These are phyloP conservation scores for Morone saxatilis DNA, from an alignment of 2,113 vertebrate species.

Conservation along the genomic window DNA sequence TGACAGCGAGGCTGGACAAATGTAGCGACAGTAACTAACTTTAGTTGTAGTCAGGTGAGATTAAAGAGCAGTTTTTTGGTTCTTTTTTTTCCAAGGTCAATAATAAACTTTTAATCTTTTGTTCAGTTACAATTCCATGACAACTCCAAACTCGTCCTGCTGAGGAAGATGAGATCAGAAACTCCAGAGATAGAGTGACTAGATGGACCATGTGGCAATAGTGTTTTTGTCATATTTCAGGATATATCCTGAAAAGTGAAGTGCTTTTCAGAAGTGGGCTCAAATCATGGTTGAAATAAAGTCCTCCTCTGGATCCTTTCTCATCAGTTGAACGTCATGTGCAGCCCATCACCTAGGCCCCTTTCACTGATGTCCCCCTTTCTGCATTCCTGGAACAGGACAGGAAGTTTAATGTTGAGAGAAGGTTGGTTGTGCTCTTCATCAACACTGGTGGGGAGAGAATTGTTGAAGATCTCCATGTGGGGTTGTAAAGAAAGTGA, in stretches of 20 bases:
- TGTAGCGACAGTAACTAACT: too few relatives aligned
- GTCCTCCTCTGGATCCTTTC: slow-evolving; percentile 4
- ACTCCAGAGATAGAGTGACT: neutral
- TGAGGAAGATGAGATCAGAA: neutral
- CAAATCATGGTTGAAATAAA: slow-evolving; percentile 18
- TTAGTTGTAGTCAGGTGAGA: too few relatives aligned
- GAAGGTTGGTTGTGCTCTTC: slow-evolving; percentile 44
- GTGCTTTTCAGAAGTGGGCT: neutral
- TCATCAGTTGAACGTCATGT: slow-evolving; percentile 36
- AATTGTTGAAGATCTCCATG: slow-evolving; percentile 12
- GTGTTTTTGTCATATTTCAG: neutral
- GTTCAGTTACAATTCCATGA: neutral
- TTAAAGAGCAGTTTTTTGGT: neutral
- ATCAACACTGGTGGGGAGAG: slow-evolving; percentile 34
- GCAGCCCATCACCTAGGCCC: slow-evolving; percentile 52
- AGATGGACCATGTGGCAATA: neutral
- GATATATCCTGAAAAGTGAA: neutral
- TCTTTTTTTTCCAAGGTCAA: neutral
- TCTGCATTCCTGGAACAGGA: slow-evolving; percentile 62
- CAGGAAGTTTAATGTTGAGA: slow-evolving; percentile 67
- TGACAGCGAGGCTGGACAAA: too few relatives aligned
- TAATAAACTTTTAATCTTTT: neutral
- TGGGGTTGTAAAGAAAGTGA: slow-evolving; percentile 30
- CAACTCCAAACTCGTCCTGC: neutral
- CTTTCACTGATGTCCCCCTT: slow-evolving; percentile 55